These are phyloP conservation scores for Hyaena hyaena DNA, from an alignment of 2,113 vertebrate species.

Conservation along the genomic window DNA sequence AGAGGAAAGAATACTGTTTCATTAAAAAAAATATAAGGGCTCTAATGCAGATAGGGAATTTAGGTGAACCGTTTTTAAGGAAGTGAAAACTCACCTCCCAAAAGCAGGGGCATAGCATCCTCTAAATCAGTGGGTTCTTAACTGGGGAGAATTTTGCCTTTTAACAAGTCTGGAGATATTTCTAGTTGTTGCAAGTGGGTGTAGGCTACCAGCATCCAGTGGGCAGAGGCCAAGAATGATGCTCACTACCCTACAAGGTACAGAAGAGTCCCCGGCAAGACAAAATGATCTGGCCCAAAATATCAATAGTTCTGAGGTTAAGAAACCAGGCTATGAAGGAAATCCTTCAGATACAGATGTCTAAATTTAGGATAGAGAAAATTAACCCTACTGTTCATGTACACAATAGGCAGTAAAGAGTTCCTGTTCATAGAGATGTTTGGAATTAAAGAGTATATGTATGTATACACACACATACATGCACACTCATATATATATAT, in stretches of 20 bases:
- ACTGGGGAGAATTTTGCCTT: background rate
- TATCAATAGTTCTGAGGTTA: background rate
- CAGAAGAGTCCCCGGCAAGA: background rate
- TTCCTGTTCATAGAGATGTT: background rate
- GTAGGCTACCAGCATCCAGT: background rate
- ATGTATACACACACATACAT: background rate
- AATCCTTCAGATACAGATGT: background rate
- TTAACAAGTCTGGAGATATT: background rate
- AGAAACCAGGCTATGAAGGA: slow-evolving; percentile 3
- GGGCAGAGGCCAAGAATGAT: background rate
- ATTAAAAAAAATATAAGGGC: background rate
- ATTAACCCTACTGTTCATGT: background rate
- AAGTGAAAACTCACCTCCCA: background rate
- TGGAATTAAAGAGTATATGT: background rate
- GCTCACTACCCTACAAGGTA: background rate
- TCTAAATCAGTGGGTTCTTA: background rate
- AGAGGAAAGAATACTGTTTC: background rate
- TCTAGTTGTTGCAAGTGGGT: background rate
- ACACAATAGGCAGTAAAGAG: background rate
- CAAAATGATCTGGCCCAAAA: background rate
- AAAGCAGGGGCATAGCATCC: background rate
- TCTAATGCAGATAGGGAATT: background rate
- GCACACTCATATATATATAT: too few species aligned
- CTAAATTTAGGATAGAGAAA: background rate
- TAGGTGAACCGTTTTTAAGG: background rate